Evolutionary conservation across 1,140 invertebrate genomes (phyloP).

Genomic region (Leptestheria dahalacensis): DNA sequence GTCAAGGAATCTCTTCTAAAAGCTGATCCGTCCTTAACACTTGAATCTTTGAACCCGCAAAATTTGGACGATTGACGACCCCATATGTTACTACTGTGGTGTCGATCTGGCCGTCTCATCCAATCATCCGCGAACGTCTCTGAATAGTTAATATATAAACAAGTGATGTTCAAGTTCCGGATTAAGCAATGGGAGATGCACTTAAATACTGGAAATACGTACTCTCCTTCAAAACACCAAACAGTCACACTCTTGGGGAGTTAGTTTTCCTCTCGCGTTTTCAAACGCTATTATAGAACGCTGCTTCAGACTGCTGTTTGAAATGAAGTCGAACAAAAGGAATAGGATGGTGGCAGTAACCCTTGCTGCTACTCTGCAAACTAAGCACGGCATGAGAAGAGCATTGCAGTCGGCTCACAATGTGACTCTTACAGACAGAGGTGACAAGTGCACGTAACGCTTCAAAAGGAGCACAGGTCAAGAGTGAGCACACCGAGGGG

Average conservation of each 20-base stretch:
- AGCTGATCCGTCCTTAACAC: too few species aligned
- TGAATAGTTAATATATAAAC: too few species aligned
- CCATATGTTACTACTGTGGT: too few species aligned
- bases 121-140: too few species aligned
- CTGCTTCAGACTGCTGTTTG: neutral
- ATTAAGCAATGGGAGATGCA: neutral
- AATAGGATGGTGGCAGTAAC: neutral
- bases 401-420: neutral
- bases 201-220: neutral
- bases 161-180: neutral
- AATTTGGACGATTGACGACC: too few species aligned
- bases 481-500: too few species aligned
- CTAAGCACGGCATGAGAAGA: slow-evolving; percentile 6
- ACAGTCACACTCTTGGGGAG: neutral
- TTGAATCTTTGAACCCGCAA: too few species aligned
- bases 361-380: slow-evolving; percentile 1
- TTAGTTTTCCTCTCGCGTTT: neutral
- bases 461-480: too few species aligned
- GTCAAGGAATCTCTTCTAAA: too few species aligned
- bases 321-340: neutral
- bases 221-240: neutral
- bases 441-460: neutral
- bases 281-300: neutral
- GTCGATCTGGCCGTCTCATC: too few species aligned
- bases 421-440: neutral